Conservation (phyloP, 2,797 vertebrate species). For the Melopsittacus undulatus region DNA sequence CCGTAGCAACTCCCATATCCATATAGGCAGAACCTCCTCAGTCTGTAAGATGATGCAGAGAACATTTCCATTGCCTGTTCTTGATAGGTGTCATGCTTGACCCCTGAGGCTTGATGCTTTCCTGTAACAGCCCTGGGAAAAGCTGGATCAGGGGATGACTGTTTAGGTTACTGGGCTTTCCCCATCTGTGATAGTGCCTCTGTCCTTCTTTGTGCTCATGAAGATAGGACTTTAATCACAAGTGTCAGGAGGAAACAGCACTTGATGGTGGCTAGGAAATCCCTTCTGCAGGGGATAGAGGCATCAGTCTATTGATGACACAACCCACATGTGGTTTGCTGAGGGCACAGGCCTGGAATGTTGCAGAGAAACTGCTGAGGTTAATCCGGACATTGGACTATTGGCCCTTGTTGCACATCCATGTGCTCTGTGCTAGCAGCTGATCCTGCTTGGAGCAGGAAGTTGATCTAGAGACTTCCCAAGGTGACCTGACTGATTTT, state of each 20-base stretch:
- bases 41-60: background rate
- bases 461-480: background rate
- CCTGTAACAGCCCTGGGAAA: background rate
- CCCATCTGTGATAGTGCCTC: background rate
- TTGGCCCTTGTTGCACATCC: background rate
- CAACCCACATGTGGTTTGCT: background rate
- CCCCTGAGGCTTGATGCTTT: background rate
- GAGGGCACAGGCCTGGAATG: background rate
- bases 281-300: background rate
- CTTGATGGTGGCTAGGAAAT: background rate
- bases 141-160: background rate
- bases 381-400: background rate
- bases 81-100: accelerated
- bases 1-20: accelerated
- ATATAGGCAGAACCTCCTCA: background rate
- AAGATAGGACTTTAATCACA: background rate
- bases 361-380: background rate
- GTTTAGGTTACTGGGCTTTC: background rate
- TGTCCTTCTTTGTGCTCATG: background rate
- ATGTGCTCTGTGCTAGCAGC: background rate
- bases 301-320: background rate
- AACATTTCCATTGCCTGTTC: background rate
- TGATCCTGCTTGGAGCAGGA: background rate
- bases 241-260: background rate
- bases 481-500: background rate